These are phyloP conservation scores for Drosophila pallidifrons DNA, from an alignment of 1,140 invertebrate genomes.

Conservation along the genomic window DNA sequence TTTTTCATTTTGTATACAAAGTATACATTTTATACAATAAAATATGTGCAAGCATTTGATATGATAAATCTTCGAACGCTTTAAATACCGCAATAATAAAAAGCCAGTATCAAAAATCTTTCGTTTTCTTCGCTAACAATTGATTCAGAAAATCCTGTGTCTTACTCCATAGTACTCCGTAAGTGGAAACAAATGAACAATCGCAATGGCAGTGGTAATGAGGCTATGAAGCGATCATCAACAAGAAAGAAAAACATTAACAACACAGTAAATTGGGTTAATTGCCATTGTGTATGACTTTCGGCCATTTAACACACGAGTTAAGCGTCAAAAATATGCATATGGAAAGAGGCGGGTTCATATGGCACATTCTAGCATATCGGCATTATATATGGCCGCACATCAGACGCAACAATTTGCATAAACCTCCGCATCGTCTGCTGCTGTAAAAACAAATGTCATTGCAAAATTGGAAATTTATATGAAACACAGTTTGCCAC, in stretches of 20 bases:
- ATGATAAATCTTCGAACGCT: too few relatives aligned
- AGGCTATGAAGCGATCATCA: slow-evolving; percentile 53
- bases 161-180: too few relatives aligned
- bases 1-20: too few relatives aligned
- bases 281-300: slow-evolving; percentile 69
- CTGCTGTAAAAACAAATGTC: slow-evolving; percentile 69
- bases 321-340: not conserved
- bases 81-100: too few relatives aligned
- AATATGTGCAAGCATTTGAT: too few relatives aligned
- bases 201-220: slow-evolving; percentile 11
- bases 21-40: too few relatives aligned
- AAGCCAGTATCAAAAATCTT: too few relatives aligned
- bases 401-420: slow-evolving; percentile 67
- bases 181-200: slow-evolving; percentile 6
- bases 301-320: slow-evolving; percentile 44
- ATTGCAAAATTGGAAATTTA: slow-evolving; percentile 71
- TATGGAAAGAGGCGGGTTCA: not conserved
- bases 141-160: too few relatives aligned
- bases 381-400: slow-evolving; percentile 38
- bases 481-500: slow-evolving; percentile 1
- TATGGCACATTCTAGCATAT: not conserved
- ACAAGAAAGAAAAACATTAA: slow-evolving; percentile 47
- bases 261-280: slow-evolving; percentile 72
- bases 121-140: too few relatives aligned
- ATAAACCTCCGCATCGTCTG: slow-evolving; percentile 60